phyloP scores from a whole-genome alignment of 1,140 invertebrate species.

The Hyposmocoma kahamanoa region DNA sequence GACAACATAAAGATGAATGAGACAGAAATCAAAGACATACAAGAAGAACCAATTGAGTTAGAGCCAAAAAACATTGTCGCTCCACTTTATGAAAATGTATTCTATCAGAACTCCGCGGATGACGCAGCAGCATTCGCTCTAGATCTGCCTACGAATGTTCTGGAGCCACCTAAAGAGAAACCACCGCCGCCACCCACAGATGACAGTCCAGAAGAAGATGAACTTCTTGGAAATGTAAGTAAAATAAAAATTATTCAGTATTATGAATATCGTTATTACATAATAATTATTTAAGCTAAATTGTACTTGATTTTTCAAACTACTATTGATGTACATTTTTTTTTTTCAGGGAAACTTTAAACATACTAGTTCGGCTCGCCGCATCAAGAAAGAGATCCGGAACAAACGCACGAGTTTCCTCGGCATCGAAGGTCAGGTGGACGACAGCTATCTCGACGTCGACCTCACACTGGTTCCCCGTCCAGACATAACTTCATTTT shows the following conservation, averaged over 20 bases:
- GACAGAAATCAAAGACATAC: slow-evolving; percentile 14
- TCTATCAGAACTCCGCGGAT: slow-evolving; percentile 57
- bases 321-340: slow-evolving; percentile 8
- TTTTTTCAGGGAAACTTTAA: slow-evolving; percentile 75
- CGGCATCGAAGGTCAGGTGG: slow-evolving; percentile 84
- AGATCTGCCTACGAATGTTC: slow-evolving; percentile 74
- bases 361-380: slow-evolving; percentile 86
- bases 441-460: slow-evolving; percentile 79
- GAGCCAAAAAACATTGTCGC: slow-evolving; percentile 53
- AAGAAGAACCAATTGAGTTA: slow-evolving; percentile 34
- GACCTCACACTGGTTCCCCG: slow-evolving; percentile 81
- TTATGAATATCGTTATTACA: too few species aligned
- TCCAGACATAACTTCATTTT: slow-evolving; percentile 85
- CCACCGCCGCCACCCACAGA: slow-evolving; percentile 88
- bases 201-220: slow-evolving; percentile 55
- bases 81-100: slow-evolving; percentile 76
- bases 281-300: too few species aligned
- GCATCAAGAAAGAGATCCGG: slow-evolving; percentile 89
- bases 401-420: slow-evolving; percentile 90
- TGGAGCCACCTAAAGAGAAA: slow-evolving; percentile 89
- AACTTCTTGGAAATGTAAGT: slow-evolving; percentile 64
- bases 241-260: too few species aligned
- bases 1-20: slow-evolving; percentile 7
- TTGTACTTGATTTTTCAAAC: too few species aligned
- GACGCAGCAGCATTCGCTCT: slow-evolving; percentile 50